Conservation (phyloP, 2,888 invertebrate genomes). For the Drosophila borborema region DNA sequence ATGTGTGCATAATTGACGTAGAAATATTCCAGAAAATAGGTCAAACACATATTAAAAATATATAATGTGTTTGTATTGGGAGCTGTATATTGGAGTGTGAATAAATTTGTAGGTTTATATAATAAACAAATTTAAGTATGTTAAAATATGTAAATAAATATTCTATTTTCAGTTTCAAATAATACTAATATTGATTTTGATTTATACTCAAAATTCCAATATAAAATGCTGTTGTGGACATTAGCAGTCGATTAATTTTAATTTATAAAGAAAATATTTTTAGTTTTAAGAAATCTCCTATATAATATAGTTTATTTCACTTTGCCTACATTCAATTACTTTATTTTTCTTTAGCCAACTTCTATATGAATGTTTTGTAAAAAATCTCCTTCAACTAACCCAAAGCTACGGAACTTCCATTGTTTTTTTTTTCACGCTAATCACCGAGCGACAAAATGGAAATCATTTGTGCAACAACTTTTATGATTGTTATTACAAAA, state of each 20-base stretch:
- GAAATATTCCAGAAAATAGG: conserved; percentile 50
- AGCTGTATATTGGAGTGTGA: not conserved
- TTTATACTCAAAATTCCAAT: not conserved
- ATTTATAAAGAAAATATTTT: not conserved
- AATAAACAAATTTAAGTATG: not conserved
- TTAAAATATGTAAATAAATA: not conserved
- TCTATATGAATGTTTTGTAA: not conserved
- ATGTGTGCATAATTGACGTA: conserved; percentile 37
- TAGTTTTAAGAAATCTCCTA: not conserved
- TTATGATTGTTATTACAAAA: conserved; percentile 64
- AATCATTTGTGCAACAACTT: conserved; percentile 65
- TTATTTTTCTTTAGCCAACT: too few relatives aligned
- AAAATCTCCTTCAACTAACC: not conserved
- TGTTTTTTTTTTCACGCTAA: conserved; percentile 30
- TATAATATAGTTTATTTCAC: too few relatives aligned
- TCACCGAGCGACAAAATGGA: conserved; percentile 48
- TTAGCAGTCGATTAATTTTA: too few relatives aligned
- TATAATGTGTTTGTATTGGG: not conserved
- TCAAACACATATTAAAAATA: conserved; percentile 38
- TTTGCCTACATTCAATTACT: not conserved
- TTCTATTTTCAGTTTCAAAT: not conserved
- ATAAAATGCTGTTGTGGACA: too few relatives aligned
- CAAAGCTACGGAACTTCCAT: not conserved
- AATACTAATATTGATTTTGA: not conserved
- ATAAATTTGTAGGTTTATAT: not conserved